Evolutionary conservation across 1,140 invertebrate species (phyloP).

Genomic region (Megalopta genalis): DNA sequence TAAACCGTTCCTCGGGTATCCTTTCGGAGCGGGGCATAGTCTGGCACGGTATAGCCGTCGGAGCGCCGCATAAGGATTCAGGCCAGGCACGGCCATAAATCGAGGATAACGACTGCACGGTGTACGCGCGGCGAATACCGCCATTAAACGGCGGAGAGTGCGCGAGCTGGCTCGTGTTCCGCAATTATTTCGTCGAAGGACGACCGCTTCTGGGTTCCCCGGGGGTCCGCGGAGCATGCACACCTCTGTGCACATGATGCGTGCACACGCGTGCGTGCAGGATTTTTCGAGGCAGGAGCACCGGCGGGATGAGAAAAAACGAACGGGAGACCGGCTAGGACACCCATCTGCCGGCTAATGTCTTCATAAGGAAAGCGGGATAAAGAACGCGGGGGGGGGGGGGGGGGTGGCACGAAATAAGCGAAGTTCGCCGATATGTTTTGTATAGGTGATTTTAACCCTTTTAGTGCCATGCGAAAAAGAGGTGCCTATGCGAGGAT

Average conservation of each 20-base stretch:
- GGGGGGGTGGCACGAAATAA: no score
- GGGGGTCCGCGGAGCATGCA: slow-evolving; percentile 5
- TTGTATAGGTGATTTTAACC: no score
- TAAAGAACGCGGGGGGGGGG: no score
- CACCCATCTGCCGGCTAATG: slow-evolving; percentile 21
- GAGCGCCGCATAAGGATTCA: slow-evolving; percentile 69
- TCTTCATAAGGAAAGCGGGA: slow-evolving; percentile 37
- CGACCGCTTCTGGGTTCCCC: slow-evolving; percentile 56
- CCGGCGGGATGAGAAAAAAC: neutral
- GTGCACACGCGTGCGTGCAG: slow-evolving; percentile 29
- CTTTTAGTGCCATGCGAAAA: no score
- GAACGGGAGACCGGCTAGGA: neutral
- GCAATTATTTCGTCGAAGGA: slow-evolving; percentile 65
- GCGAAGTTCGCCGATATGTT: no score
- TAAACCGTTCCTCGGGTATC: slow-evolving; percentile 1
- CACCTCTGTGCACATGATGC: neutral
- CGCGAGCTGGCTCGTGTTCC: slow-evolving; percentile 62
- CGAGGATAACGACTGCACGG: slow-evolving; percentile 70
- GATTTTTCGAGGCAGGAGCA: slow-evolving; percentile 44
- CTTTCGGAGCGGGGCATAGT: slow-evolving; percentile 27
- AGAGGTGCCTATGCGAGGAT: no score
- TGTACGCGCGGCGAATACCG: slow-evolving; percentile 64
- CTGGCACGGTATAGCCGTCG: slow-evolving; percentile 12
- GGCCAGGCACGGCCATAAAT: slow-evolving; percentile 67
- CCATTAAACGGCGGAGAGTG: slow-evolving; percentile 68